Percentiles rank a stretch among this genome's conserved stretches.
Evolutionary conservation across 2,797 vertebrate species (phyloP).

Genomic region (Aselliscus stoliczkanus): DNA sequence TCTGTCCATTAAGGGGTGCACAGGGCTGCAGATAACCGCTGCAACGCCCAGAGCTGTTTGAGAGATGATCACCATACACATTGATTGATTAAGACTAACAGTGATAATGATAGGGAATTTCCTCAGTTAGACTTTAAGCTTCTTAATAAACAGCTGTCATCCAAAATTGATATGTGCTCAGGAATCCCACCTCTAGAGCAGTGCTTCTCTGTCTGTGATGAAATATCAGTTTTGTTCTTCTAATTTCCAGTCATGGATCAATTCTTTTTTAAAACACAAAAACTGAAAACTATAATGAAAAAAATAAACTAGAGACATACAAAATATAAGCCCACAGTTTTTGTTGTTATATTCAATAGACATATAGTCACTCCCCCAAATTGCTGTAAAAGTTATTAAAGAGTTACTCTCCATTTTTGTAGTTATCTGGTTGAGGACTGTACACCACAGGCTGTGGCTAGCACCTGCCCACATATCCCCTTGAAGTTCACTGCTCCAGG

Average conservation of each 20-base stretch:
- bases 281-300: not conserved
- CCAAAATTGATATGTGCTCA: not conserved
- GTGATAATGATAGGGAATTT: not conserved
- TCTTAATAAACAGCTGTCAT: not conserved
- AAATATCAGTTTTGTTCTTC: not conserved
- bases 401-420: conserved; percentile 5
- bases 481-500: not conserved
- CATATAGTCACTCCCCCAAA: not conserved
- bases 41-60: not conserved
- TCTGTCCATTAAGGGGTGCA: not conserved
- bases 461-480: not conserved
- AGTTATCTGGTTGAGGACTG: not conserved
- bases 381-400: not conserved
- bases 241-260: not conserved
- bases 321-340: not conserved
- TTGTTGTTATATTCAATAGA: not conserved
- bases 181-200: not conserved
- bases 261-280: not conserved
- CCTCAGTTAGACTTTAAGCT: not conserved
- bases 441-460: not conserved
- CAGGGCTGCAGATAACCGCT: not conserved
- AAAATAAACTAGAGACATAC: not conserved
- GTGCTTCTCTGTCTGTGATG: not conserved
- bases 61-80: not conserved
- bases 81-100: conserved; percentile 10